These are phyloP conservation scores for Bettongia penicillata DNA, from an alignment of 2,113 vertebrate species.

Conservation along the genomic window DNA sequence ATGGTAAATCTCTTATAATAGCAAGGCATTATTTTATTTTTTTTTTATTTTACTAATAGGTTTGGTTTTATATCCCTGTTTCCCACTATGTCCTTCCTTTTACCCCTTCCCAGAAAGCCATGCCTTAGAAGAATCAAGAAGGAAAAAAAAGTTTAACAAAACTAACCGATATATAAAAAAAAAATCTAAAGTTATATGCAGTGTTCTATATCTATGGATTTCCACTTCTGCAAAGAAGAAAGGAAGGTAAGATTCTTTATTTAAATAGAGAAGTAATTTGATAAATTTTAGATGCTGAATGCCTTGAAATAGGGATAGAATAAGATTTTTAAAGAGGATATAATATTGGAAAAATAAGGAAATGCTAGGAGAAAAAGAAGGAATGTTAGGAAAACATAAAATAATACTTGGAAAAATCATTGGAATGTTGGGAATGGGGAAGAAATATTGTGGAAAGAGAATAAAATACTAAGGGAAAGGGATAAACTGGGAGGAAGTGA, in stretches of 20 bases:
- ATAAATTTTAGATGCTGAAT: neutral
- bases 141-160: neutral
- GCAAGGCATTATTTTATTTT: neutral
- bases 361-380: neutral
- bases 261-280: neutral
- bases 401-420: neutral
- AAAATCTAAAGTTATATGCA: neutral
- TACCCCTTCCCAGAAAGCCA: neutral
- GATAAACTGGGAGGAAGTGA: neutral
- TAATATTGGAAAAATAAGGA: neutral
- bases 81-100: neutral
- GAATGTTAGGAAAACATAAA: neutral
- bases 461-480: neutral
- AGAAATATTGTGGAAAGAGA: neutral
- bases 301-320: neutral
- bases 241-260: neutral
- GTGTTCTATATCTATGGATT: neutral
- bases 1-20: neutral
- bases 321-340: neutral
- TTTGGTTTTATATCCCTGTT: neutral
- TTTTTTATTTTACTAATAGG: neutral
- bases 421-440: neutral
- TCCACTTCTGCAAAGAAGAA: neutral
- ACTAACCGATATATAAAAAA: neutral
- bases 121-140: neutral